These are phyloP conservation scores for Cichladusa arquata DNA, from an alignment of 2,113 vertebrate species.

Conservation along the genomic window DNA sequence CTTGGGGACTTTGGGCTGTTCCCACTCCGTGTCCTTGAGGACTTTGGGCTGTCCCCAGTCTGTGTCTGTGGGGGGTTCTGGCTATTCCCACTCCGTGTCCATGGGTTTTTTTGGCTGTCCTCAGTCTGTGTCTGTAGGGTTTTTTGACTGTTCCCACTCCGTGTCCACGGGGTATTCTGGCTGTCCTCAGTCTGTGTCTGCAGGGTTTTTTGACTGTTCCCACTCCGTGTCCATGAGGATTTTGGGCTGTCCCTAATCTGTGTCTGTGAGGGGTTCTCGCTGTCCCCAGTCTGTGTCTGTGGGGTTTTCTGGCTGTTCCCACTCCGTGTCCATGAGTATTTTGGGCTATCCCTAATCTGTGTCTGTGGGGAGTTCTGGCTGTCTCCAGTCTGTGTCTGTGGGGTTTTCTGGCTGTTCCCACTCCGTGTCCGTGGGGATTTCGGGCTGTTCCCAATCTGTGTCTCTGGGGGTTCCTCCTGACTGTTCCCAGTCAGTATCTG, in stretches of 20 bases:
- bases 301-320: background rate
- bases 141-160: background rate
- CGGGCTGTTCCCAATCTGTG: background rate
- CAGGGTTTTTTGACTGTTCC: background rate
- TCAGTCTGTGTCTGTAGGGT: too few species aligned
- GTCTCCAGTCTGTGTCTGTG: background rate
- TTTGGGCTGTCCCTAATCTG: background rate
- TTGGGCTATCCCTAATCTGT: background rate
- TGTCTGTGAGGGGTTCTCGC: rapidly evolving
- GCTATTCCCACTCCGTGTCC: background rate
- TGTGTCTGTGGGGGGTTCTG: background rate
- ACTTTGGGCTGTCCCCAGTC: background rate
- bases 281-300: background rate
- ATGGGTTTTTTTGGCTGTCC: background rate
- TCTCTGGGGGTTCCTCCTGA: background rate
- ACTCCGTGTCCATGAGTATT: rapidly evolving
- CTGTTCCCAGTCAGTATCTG: background rate
- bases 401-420: background rate
- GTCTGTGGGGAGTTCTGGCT: background rate
- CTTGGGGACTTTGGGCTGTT: rapidly evolving
- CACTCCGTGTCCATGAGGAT: background rate
- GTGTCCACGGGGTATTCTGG: background rate
- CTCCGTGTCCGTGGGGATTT: rapidly evolving
- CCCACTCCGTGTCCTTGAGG: background rate
- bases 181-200: background rate